Evolutionary conservation across 35 echinoderm and acorn worm species (phyloP).

Genomic region (Anneissia japonica): DNA sequence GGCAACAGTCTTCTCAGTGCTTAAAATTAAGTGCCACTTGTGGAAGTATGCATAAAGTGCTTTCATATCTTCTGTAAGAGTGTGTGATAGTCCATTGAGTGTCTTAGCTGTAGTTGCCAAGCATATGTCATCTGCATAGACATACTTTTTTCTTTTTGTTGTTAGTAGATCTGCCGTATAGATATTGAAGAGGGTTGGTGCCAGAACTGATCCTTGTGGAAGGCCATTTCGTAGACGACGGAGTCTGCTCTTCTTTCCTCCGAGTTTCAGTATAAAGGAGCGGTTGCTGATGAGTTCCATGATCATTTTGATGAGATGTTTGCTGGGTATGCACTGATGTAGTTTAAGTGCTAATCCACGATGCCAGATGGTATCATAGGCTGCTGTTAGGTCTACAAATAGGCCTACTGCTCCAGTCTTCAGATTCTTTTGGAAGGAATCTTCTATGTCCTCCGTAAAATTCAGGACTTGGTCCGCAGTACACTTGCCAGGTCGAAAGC

Average conservation of each 20-base stretch:
- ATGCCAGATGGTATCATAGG: slow-evolving; percentile 31
- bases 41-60: too few species aligned
- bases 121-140: slow-evolving; percentile 48
- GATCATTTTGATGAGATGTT: not conserved
- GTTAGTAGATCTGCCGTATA: slow-evolving; percentile 10
- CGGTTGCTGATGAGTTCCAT: slow-evolving; percentile 13
- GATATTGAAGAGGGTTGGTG: too few species aligned
- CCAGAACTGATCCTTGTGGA: slow-evolving; percentile 4
- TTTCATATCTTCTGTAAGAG: too few species aligned
- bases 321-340: not conserved
- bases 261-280: slow-evolving; percentile 32
- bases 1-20: too few species aligned
- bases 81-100: too few species aligned
- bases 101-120: too few species aligned
- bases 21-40: too few species aligned
- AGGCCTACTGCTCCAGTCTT: slow-evolving; percentile 19
- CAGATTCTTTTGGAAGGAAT: not conserved
- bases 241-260: slow-evolving; percentile 41
- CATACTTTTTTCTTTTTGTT: slow-evolving; percentile 13
- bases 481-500: not conserved
- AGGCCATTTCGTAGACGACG: slow-evolving; percentile 42
- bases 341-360: slow-evolving; percentile 13
- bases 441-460: slow-evolving; percentile 34
- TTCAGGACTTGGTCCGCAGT: slow-evolving; percentile 9
- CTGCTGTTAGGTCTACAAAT: slow-evolving; percentile 22